These are phyloP conservation scores for Poeciliopsis turneri DNA, from an alignment of 2,797 vertebrate genomes.

Conservation along the genomic window DNA sequence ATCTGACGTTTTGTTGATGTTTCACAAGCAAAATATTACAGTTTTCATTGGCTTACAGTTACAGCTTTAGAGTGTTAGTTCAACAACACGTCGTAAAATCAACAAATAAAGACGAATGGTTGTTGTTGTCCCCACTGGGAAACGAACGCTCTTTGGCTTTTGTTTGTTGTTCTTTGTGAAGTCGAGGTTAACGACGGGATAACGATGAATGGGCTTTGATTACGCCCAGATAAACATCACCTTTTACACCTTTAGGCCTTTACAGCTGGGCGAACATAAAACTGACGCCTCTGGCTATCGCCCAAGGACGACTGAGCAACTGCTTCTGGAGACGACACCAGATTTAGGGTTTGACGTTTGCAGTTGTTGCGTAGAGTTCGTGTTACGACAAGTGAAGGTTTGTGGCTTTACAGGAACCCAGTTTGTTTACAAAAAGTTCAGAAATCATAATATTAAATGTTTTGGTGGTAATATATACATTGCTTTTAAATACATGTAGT, in stretches of 20 bases:
- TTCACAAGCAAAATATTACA: no score
- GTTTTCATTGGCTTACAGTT: background rate
- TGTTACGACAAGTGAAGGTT: background rate
- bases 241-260: slow-evolving; percentile 3
- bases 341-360: background rate
- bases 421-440: background rate
- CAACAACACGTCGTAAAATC: background rate
- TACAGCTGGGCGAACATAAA: background rate
- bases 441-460: background rate
- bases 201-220: slow-evolving; percentile 4
- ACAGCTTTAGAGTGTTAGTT: background rate
- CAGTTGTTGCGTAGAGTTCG: background rate
- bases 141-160: background rate
- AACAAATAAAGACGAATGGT: background rate
- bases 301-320: background rate
- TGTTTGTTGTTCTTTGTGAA: slow-evolving; percentile 7
- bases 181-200: background rate
- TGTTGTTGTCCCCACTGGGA: background rate
- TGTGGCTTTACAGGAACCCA: background rate
- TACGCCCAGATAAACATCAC: background rate
- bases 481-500: background rate
- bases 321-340: background rate
- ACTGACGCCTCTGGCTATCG: background rate
- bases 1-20: background rate
- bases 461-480: background rate